Evolutionary conservation across 1,140 invertebrate species (phyloP), one percentile per base, ranked within the genome.

Genomic region (Zophobas atratus): DNA sequence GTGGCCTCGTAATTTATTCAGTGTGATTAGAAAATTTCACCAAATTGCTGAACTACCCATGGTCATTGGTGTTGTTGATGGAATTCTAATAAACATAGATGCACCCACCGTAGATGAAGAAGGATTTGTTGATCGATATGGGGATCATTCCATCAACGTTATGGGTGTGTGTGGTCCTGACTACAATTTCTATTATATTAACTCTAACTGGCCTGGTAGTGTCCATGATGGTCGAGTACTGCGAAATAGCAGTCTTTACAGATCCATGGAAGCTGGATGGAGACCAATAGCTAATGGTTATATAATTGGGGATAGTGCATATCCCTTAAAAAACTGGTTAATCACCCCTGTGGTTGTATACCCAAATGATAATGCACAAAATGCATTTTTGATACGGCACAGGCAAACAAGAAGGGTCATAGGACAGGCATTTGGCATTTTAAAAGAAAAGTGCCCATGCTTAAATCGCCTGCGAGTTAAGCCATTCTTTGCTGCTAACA

Each of bases 111-210:
- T 39, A n/a, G 56, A 77, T 32, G 70, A 73, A 75, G 5, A 49
- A 36, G 55, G 20, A 33, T 78, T 46, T 55, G 71, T 78, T 36
- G 57, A 78, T 46, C 20, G 55, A 3, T 48, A 77, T 41, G 76
- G 76, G 2, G 74, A 78, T 6, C 70, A 75, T 73, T 78, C 55
- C 5, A 74, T 78, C 32, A 78, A 78, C 41, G 60, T 70, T 36
- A 60, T 78, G n/a, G 71, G 38, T 43, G 56, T 78, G 2, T 78
- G 77, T 63, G 71, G 49, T 6, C 41, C 41, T 63, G 39, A 67
- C 20, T 36, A 35, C 6, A 0, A 35, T 33, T 63, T 75, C 38
- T 73, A 73, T 55, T 56, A 73, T 75, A 41, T 75, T 32, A 75
- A 43, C 63, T 53, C 74, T 41, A 75, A 75, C 60, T 77, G 67